Percentiles rank a stretch among this genome's conserved stretches.
Evolutionary conservation across 2,113 vertebrate genomes (phyloP).

Genomic region (Sitta europaea): DNA sequence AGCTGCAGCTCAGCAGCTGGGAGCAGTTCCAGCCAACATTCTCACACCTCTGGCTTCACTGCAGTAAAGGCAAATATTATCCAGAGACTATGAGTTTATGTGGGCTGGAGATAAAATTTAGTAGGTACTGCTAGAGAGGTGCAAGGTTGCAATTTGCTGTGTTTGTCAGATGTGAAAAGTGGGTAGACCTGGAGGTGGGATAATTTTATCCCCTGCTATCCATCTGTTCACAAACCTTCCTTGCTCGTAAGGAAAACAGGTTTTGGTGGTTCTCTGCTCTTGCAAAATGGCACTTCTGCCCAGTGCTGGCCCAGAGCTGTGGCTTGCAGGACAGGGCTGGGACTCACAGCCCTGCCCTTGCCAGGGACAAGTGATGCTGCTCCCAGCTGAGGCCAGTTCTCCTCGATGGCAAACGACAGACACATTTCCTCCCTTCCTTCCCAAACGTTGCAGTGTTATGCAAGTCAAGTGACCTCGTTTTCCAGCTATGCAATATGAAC

Average conservation of each 20-base stretch:
- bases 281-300: constrained; percentile 39
- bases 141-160: background rate
- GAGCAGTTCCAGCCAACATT: background rate
- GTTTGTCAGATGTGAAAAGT: background rate
- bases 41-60: background rate
- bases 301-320: background rate
- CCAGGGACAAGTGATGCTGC: background rate
- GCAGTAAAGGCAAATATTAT: background rate
- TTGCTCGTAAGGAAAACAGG: background rate
- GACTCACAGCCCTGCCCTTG: background rate
- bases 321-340: background rate
- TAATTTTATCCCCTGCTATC: background rate
- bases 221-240: background rate
- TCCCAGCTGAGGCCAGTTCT: constrained; percentile 46
- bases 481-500: constrained; percentile 80
- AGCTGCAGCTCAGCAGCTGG: background rate
- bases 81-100: background rate
- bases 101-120: background rate
- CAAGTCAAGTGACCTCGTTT: constrained; percentile 79
- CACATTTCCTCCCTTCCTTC: background rate
- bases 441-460: constrained; percentile 69
- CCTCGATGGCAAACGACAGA: constrained; percentile 10
- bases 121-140: background rate
- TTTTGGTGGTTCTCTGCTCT: background rate
- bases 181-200: background rate